Base-by-base conservation (phyloP, 2,113 vertebrate species). In the Upupa epops region DNA sequence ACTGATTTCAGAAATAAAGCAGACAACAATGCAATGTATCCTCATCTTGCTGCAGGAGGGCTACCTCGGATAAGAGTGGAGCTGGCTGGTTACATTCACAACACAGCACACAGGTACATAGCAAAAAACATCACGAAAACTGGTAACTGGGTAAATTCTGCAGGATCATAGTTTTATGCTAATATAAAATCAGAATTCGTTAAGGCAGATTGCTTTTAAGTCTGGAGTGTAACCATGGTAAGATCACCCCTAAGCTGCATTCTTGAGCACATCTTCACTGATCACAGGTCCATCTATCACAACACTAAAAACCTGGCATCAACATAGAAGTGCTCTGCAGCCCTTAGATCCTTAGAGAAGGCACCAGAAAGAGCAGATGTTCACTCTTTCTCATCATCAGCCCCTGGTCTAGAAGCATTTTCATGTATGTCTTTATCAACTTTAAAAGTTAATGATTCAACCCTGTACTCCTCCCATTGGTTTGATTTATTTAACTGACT, bases 211-310 rank as follows among this genome's bases (percentile, higher is more conserved):
- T 26, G 34, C 36, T 66, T n/a, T 11, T 61, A 61, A 36, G 51
- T 40, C 66, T 84, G 51, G 21, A 86, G 73, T 0, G 1, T 60
- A 86, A 88, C 45, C 14, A 5, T 51, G 58, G 49, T 91, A 37
- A 92, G 85, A 61, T 59, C 1, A 3, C 7, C 51, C 46, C 32
- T 24, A 69, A 70, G 28, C 45, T 79, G 60, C 64, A 92, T 94
- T 95, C 90, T 94, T 89, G 89, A 96, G 69, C 71, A 89, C 68
- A 64, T 88, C 88, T 77, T 92, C 70, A 94, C 63, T 95, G 74
- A 83, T 63, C 77, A 74, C 34, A 77, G 32, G 48, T 78, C 63
- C 25, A 81, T 94, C 64, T 75, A 89, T 72, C 86, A 90, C 78
- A 94, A 42, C 56, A 26, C 54, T 74, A 84, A 94, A 93, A 83